Evolutionary conservation across 2,888 invertebrate genomes (phyloP), one percentile per base, ranked within the genome.

Genomic region (Athalia circularis): DNA sequence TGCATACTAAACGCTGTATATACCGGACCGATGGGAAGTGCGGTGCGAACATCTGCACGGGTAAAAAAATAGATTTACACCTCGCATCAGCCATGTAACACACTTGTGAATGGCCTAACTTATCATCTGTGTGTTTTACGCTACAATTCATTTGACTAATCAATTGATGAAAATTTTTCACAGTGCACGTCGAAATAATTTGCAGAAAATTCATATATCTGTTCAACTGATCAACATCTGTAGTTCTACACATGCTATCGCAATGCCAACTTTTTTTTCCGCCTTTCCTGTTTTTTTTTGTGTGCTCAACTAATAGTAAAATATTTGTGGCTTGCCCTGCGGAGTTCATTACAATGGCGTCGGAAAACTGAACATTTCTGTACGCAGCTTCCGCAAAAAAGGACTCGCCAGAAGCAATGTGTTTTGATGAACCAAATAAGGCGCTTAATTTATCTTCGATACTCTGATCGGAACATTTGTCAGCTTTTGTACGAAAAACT

Each of bases 11-110:
- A 70, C 62, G 78, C 78, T 81, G 80, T 52, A 79, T 79, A n/a
- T 57, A 79, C 75, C 82, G 29, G 11, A 81, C 77, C 47, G 52
- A 9, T 50, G 80, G 76, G 77, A 80, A 82, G 79, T 83, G 83
- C 11, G 79, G 65, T 8, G 82, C 78, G 75, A 81, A 78, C 65
- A 82, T 15, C 59, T 80, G 65, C 29, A 80, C 62, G 4, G 80
- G 65, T 15, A 83, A 54, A 62, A 83, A 83, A 15, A 59, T 52
- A 43, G 83, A 82, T 59, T 77, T 68, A 62, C 83, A 83, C 6
- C 47, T 77, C 4, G 45, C 45, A n/a, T 72, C 75, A 7, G 11
- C 13, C 5, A 77, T 79, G 8, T 77, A 81, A 75, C 79, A 79
- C 59, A 65, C 61, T 8, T 76, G 70, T 9, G 78, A 65, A 61